phyloP scores from a whole-genome alignment of 2,797 vertebrate species.

The Gymnopithys bicolor region DNA sequence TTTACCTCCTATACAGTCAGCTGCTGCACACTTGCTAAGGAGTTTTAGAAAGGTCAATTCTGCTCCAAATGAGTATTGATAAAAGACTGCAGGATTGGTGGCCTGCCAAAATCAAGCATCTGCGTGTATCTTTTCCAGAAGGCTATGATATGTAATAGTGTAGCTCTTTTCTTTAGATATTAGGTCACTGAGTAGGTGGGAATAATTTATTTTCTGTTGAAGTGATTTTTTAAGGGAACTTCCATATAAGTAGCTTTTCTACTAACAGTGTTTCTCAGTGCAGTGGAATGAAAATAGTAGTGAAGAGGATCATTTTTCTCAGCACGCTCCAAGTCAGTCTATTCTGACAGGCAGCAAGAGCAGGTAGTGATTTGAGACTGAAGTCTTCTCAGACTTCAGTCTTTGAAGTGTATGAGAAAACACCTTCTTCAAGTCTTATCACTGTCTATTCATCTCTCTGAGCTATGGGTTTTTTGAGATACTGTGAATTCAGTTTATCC shows the following conservation, averaged over 20 bases:
- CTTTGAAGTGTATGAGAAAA: conserved; percentile 7
- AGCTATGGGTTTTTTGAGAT: background rate
- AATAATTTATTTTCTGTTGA: background rate
- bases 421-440: background rate
- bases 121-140: background rate
- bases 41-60: background rate
- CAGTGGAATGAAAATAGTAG: conserved; percentile 22
- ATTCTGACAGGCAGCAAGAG: background rate
- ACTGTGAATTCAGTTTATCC: background rate
- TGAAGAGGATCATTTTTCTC: background rate
- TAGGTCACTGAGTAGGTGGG: background rate
- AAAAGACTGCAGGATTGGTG: background rate
- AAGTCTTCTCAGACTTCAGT: background rate
- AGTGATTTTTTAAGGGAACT: conserved; percentile 17
- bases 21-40: background rate
- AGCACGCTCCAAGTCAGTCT: background rate
- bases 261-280: background rate
- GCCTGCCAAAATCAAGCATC: background rate
- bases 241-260: conserved; percentile 6
- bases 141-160: background rate
- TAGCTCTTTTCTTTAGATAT: background rate
- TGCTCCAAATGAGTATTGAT: background rate
- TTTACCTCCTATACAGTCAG: background rate
- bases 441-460: background rate
- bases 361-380: background rate